Evolutionary conservation across 2,113 vertebrate genomes (phyloP).

Genomic region (Leptodactylus fuscus): DNA sequence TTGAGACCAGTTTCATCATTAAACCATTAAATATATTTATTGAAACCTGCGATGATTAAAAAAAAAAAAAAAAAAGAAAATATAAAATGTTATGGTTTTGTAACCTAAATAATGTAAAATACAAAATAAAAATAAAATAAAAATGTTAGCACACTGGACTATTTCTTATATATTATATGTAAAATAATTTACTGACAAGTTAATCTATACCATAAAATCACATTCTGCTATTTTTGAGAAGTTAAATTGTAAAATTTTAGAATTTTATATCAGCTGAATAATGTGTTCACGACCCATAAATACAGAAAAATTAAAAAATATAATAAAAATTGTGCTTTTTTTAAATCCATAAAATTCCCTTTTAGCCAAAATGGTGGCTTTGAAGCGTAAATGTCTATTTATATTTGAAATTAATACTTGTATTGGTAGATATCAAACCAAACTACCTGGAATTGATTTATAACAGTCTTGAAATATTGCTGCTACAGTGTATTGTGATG

Average conservation of each 20-base stretch:
- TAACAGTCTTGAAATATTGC: constrained; percentile 58
- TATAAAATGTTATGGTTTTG: too few species aligned
- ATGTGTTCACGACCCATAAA: background rate
- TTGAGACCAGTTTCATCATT: background rate
- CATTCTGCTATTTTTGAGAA: background rate
- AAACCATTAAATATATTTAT: background rate
- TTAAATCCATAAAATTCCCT: background rate
- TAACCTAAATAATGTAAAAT: too few species aligned
- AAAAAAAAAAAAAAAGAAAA: background rate
- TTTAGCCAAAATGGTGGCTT: background rate
- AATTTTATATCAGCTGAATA: background rate
- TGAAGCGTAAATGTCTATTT: background rate
- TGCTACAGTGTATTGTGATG: constrained; percentile 28
- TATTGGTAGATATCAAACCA: constrained; percentile 44
- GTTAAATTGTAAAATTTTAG: background rate
- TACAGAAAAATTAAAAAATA: constrained; percentile 13
- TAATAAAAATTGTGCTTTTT: constrained; percentile 34
- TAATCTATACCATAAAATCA: background rate
- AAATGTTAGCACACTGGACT: too few species aligned
- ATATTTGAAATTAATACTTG: constrained; percentile 28
- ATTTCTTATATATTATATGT: background rate
- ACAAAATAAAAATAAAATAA: background rate
- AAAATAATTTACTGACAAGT: background rate
- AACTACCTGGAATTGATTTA: constrained; percentile 2
- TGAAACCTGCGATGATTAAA: background rate